Percentiles rank a stretch among this genome's conserved stretches.
These are phyloP conservation scores for Notarius quadriscutis DNA, from an alignment of 2,113 vertebrate species.

Conservation along the genomic window DNA sequence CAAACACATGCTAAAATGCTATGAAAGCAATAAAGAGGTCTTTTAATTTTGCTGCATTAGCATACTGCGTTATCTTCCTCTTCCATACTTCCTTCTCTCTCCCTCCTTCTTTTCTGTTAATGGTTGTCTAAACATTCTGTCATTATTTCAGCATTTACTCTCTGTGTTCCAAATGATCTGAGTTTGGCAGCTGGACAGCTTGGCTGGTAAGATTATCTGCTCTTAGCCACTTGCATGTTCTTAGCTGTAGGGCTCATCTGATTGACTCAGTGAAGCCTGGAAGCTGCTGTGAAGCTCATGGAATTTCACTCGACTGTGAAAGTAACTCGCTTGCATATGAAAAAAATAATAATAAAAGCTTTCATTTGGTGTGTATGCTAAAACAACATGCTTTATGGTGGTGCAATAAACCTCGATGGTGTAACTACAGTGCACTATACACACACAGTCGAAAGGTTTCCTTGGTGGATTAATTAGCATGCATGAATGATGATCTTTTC, in stretches of 20 bases:
- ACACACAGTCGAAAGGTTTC: too few relatives aligned
- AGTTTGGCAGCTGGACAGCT: constrained; percentile 58
- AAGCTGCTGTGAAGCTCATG: constrained; percentile 41
- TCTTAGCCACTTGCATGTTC: constrained; percentile 61
- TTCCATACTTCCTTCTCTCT: constrained; percentile 21
- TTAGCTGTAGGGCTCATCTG: constrained; percentile 58
- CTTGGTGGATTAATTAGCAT: background rate
- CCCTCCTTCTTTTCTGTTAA: background rate
- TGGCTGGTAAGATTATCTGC: constrained; percentile 65
- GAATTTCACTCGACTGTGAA: constrained; percentile 42
- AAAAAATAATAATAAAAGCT: background rate
- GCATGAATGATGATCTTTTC: background rate
- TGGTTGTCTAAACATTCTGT: constrained; percentile 56
- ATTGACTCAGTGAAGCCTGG: constrained; percentile 47
- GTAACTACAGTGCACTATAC: background rate
- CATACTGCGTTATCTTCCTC: background rate
- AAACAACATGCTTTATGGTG: background rate
- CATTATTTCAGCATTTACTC: constrained; percentile 53
- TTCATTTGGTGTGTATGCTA: background rate
- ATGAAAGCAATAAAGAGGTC: background rate
- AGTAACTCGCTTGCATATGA: background rate
- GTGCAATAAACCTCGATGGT: background rate
- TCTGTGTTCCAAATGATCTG: constrained; percentile 58
- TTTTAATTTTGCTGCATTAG: constrained; percentile 31
- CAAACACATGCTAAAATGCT: background rate